A percentile compares a stretch with the other conserved stretches of the same genome.
phyloP scores from a whole-genome alignment of 2,113 vertebrate genomes.

The Spea bombifrons region DNA sequence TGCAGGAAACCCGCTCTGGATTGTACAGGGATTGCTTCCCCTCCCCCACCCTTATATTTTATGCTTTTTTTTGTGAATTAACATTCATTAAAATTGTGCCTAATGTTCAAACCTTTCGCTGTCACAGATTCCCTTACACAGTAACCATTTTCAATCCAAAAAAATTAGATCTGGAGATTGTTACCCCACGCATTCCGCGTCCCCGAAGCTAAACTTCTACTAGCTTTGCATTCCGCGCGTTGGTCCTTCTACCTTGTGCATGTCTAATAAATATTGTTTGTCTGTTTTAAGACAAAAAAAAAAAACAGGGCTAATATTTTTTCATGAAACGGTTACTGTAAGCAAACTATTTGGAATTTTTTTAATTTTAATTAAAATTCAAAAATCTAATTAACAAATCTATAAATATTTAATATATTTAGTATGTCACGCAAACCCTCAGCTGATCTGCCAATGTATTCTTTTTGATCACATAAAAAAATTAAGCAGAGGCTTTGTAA shows the following conservation, averaged over 20 bases:
- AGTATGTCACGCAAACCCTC: no score
- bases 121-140: neutral
- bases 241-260: conserved; percentile 40
- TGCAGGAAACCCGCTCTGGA: conserved; percentile 23
- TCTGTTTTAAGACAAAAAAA: no score
- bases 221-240: neutral
- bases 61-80: neutral
- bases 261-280: neutral
- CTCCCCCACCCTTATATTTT: no score
- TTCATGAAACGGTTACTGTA: no score
- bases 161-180: neutral
- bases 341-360: no score
- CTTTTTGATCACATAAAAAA: no score
- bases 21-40: conserved; percentile 10
- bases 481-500: no score
- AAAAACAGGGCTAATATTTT: no score
- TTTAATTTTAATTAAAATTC: no score
- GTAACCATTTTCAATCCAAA: neutral
- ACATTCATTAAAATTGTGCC: conserved; percentile 33
- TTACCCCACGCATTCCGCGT: neutral
- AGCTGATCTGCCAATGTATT: no score
- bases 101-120: neutral
- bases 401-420: no score
- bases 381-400: no score
- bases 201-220: neutral